A percentile compares a stretch with the other conserved stretches of the same genome.
Evolutionary conservation across 2,888 invertebrate genomes (phyloP).

Genomic region (Cosmopolites sordidus): DNA sequence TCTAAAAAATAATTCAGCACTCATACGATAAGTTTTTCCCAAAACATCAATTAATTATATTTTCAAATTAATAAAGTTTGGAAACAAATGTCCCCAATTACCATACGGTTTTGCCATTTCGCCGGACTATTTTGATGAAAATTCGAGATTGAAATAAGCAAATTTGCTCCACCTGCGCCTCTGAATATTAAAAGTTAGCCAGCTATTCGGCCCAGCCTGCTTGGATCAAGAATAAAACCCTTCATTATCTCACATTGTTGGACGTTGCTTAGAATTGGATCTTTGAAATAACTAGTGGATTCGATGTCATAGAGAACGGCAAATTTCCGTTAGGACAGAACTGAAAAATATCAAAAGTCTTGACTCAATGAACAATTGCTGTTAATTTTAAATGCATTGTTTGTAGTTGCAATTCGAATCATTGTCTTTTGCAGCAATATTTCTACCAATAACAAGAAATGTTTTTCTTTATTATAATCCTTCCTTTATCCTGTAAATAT

Average conservation of each 20-base stretch:
- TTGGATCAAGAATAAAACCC: conserved; percentile 24
- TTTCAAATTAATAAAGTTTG: background rate
- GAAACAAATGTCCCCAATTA: background rate
- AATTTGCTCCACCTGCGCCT: conserved; percentile 7
- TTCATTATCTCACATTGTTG: conserved; percentile 28
- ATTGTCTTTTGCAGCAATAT: too few relatives aligned
- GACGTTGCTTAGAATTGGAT: conserved; percentile 25
- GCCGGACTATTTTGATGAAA: background rate
- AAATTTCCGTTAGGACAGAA: conserved; percentile 15
- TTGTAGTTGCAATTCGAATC: too few relatives aligned
- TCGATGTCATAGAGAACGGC: conserved; percentile 17
- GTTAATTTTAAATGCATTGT: too few relatives aligned
- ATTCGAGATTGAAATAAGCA: background rate
- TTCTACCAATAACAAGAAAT: too few relatives aligned
- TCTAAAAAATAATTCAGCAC: too few relatives aligned
- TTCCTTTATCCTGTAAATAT: too few relatives aligned
- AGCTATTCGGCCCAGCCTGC: conserved; percentile 6
- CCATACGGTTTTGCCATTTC: background rate
- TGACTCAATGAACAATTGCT: too few relatives aligned
- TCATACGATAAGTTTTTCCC: too few relatives aligned
- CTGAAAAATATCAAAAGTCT: conserved; percentile 15
- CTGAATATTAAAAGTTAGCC: conserved; percentile 11
- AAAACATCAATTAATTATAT: background rate
- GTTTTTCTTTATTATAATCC: too few relatives aligned
- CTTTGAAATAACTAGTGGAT: conserved; percentile 21